Evolutionary conservation across 1,140 invertebrate species (phyloP).

Genomic region (Coenobita brevimanus): DNA sequence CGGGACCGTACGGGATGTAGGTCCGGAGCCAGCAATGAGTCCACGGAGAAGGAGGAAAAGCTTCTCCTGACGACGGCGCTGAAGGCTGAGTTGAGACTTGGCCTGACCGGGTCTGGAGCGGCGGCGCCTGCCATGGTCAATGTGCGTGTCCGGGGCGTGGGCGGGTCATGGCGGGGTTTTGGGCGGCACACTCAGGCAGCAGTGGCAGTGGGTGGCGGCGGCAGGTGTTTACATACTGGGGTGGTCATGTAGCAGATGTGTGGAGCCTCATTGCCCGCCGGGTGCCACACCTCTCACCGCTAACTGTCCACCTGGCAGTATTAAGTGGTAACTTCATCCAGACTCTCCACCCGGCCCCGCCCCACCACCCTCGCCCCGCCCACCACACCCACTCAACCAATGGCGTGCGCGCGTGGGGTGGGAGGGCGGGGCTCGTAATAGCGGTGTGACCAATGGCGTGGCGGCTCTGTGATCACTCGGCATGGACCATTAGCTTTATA

Average conservation of each 20-base stretch:
- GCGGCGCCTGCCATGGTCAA: slow-evolving; percentile 41
- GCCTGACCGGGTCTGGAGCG: slow-evolving; percentile 14
- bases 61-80: slow-evolving; percentile 66
- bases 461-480: slow-evolving; percentile 36
- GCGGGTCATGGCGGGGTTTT: slow-evolving; percentile 17
- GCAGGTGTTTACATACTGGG: background rate
- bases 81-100: slow-evolving; percentile 68
- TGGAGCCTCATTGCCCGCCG: background rate
- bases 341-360: slow-evolving; percentile 7
- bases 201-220: background rate
- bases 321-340: slow-evolving; percentile 48
- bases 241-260: slow-evolving; percentile 6
- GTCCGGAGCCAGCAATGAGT: slow-evolving; percentile 58
- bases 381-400: background rate
- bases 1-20: background rate
- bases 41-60: slow-evolving; percentile 68
- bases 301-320: slow-evolving; percentile 48
- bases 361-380: slow-evolving; percentile 14
- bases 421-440: slow-evolving; percentile 41
- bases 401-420: background rate
- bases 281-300: slow-evolving; percentile 43
- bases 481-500: slow-evolving; percentile 62
- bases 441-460: slow-evolving; percentile 33
- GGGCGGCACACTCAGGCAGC: too few relatives aligned
- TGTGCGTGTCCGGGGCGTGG: background rate